Percentiles rank a stretch among this genome's conserved stretches.
These are phyloP conservation scores for Baronia brevicornis DNA, from an alignment of 2,888 invertebrate genomes.

Conservation along the genomic window DNA sequence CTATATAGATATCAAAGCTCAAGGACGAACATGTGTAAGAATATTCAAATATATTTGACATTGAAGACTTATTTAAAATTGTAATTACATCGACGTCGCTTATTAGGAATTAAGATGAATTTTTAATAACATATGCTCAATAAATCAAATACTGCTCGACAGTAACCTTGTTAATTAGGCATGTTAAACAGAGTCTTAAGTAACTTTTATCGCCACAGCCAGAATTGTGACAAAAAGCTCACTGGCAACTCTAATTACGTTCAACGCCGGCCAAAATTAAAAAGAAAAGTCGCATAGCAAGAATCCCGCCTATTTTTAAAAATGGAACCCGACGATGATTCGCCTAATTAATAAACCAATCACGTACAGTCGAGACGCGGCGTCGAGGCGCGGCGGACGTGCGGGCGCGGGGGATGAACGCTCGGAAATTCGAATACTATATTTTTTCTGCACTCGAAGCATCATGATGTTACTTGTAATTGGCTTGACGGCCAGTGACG, in stretches of 20 bases:
- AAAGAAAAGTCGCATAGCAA: constrained; percentile 70
- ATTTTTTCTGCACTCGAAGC: constrained; percentile 68
- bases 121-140: constrained; percentile 26
- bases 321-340: constrained; percentile 64
- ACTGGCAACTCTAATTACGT: constrained; percentile 68
- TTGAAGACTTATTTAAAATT: constrained; percentile 15
- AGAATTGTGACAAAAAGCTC: constrained; percentile 61
- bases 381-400: constrained; percentile 71
- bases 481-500: constrained; percentile 63
- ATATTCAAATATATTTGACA: constrained; percentile 10
- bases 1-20: too few relatives aligned
- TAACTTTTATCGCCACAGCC: constrained; percentile 44
- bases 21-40: neutral
- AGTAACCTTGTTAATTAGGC: constrained; percentile 45
- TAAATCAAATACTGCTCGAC: constrained; percentile 27
- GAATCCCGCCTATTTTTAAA: constrained; percentile 76
- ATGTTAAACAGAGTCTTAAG: constrained; percentile 41
- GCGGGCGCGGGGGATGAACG: constrained; percentile 73
- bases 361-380: constrained; percentile 75
- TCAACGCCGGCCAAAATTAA: constrained; percentile 70
- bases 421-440: constrained; percentile 71
- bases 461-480: constrained; percentile 69
- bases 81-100: constrained; percentile 6
- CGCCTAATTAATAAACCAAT: constrained; percentile 76
- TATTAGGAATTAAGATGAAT: constrained; percentile 17